Conservation (phyloP, 92 coral and sea anemone species). For the Plumapathes pennacea region DNA sequence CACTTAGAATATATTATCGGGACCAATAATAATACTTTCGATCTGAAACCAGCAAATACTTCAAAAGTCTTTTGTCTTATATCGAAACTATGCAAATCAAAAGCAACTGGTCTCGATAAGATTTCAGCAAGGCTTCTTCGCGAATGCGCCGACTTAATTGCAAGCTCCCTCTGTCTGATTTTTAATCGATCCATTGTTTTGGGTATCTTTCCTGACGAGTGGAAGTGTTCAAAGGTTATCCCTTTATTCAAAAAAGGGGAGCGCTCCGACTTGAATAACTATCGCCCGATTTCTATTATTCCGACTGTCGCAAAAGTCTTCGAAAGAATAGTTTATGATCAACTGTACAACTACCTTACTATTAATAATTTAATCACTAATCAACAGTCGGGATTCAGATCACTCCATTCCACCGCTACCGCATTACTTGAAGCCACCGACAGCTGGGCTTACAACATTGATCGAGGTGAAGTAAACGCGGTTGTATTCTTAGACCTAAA, state of each 20-base stretch:
- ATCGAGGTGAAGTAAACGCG: constrained; percentile 26
- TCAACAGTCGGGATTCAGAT: constrained; percentile 10
- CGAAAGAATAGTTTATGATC: constrained; percentile 17
- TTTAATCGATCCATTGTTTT: constrained; percentile 7
- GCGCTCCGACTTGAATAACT: neutral
- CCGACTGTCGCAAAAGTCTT: constrained; percentile 12
- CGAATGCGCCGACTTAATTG: neutral
- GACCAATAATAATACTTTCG: too few species aligned
- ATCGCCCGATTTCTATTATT: constrained; percentile 9
- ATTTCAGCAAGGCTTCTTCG: constrained; percentile 46
- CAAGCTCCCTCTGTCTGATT: neutral
- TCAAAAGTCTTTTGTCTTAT: too few species aligned
- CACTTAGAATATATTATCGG: too few species aligned
- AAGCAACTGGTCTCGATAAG: constrained; percentile 55
- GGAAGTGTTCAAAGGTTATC: constrained; percentile 9
- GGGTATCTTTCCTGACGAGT: constrained; percentile 12
- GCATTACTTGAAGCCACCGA: constrained; percentile 20
- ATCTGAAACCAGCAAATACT: too few species aligned
- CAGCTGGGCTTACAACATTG: constrained; percentile 28
- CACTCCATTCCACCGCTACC: constrained; percentile 12
- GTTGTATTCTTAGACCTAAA: constrained; percentile 34
- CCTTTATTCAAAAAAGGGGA: constrained; percentile 10
- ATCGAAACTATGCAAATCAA: constrained; percentile 43
- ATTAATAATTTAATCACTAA: constrained; percentile 1
- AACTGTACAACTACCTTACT: constrained; percentile 7